Base-by-base conservation (phyloP, 1,140 invertebrate species). In the Eciton burchellii region DNA sequence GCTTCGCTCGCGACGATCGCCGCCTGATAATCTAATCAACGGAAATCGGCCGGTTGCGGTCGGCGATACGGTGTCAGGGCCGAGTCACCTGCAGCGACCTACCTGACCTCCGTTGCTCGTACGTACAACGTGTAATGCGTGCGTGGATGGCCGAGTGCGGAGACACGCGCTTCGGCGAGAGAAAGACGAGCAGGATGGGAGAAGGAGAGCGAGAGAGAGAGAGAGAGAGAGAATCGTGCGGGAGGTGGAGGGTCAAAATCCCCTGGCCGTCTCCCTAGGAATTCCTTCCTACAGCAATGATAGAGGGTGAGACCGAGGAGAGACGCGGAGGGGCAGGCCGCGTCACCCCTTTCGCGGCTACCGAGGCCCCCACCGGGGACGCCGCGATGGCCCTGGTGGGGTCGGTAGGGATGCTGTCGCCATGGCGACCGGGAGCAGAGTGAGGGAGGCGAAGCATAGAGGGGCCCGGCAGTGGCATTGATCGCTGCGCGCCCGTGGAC, bases 401-500 rank as follows among this genome's bases (percentile, higher is more conserved):
- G 88, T 82, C 77, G 57, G 89, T 88, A 91, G 93, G 92, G 90
- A 92, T 91, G 90, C 90, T 88, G 93, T 94, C 88, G 91, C 77
- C 91, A 93, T 94, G 92, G 82, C 81, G 77, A 94, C 92, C 62
- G 66, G 16, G 60, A 16, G 43, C 65, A 29, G 49, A 52, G 89
- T 89, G 89, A 35, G 35, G 35, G 85, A 87, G 89, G 82, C 82
- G 89, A 82, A 86, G 71, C 82, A 88, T 84, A 87, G 89, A 90
- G 90, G 83, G 88, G 74, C 63, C 89, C 91, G 90, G 90, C 91
- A 88, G 87, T 91, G 92, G 93, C 92, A 94, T 94, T 93, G 93
- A 94, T 94, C 93, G 93, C 90, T 86, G 88, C 88, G 86, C 84
- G 87, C 84, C 86, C 86, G 83, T 89, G 90, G 89, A 90, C 90